A percentile compares a stretch with the other conserved stretches of the same genome.
Evolutionary conservation across 2,888 invertebrate species (phyloP).

Genomic region (Spilosoma lubricipeda): DNA sequence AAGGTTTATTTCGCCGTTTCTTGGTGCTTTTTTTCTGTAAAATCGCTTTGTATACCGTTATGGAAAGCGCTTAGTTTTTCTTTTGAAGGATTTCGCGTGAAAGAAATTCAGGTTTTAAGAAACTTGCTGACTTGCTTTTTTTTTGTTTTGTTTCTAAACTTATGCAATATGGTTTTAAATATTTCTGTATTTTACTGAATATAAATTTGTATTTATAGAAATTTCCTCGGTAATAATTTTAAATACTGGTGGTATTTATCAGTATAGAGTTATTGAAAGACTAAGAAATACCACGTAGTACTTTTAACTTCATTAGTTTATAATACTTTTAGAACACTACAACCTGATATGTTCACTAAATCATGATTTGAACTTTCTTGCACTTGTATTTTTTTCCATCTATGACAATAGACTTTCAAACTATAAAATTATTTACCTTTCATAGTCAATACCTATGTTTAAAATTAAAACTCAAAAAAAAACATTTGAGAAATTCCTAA

Average conservation of each 20-base stretch:
- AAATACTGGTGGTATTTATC: background rate
- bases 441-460: background rate
- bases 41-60: conserved; percentile 50
- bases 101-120: conserved; percentile 60
- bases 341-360: background rate
- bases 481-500: background rate
- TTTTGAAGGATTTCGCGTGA: conserved; percentile 65
- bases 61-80: conserved; percentile 60
- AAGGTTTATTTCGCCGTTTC: conserved; percentile 57
- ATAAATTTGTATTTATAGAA: background rate
- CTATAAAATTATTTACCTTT: background rate
- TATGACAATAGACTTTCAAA: background rate
- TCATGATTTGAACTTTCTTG: background rate
- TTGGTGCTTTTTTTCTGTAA: conserved; percentile 45
- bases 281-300: too few relatives aligned
- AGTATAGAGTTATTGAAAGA: background rate
- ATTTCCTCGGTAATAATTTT: background rate
- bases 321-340: background rate
- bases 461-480: background rate
- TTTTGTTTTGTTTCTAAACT: conserved; percentile 22
- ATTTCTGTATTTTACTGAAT: conserved; percentile 32
- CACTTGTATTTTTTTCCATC: background rate
- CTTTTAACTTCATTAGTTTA: background rate
- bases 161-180: conserved; percentile 36
- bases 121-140: conserved; percentile 52